These are phyloP conservation scores for Malurus cyaneus DNA, from an alignment of 2,113 vertebrate species.

Conservation along the genomic window DNA sequence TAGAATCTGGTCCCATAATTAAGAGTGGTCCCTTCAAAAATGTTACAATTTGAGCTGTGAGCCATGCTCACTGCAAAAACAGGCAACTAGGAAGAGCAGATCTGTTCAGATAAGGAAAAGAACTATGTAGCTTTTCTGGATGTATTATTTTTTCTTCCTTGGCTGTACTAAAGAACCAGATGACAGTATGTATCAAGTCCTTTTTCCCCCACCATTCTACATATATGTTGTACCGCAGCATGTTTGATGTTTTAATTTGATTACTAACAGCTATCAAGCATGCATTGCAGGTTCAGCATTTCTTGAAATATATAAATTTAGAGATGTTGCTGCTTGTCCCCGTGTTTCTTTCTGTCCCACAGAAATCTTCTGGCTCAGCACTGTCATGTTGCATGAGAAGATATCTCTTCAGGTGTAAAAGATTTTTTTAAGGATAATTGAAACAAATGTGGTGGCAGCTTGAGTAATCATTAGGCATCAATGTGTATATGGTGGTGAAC, in stretches of 20 bases:
- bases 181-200: background rate
- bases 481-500: background rate
- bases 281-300: background rate
- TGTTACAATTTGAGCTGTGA: background rate
- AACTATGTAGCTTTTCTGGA: background rate
- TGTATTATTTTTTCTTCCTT: background rate
- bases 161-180: background rate
- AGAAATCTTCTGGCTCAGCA: background rate
- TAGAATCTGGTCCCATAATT: fast-evolving
- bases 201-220: background rate
- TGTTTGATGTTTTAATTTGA: background rate
- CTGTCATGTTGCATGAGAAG: background rate
- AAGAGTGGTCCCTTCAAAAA: background rate
- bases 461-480: background rate
- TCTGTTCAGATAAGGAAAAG: background rate
- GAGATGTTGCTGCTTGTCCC: background rate
- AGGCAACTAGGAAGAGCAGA: background rate
- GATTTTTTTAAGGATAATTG: background rate
- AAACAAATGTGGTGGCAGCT: background rate
- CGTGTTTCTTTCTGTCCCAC: background rate
- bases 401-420: background rate
- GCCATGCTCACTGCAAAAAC: background rate
- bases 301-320: background rate
- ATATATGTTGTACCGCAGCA: background rate
- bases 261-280: background rate